Base-by-base conservation (phyloP, 1,140 invertebrate species). In the Drosophila tristis region DNA sequence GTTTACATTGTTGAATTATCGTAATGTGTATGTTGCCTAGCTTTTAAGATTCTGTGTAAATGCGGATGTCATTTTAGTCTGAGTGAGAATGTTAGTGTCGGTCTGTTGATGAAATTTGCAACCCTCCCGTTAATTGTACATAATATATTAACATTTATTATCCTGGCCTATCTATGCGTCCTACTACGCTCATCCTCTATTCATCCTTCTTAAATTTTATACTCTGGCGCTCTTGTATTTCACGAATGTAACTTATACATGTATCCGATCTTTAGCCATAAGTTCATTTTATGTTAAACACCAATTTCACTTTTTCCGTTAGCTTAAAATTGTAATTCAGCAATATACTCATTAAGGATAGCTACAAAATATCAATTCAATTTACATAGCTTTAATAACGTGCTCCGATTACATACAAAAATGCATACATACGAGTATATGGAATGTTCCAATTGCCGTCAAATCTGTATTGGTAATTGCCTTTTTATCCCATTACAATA, bases 1-100 rank as follows among this genome's bases (percentile, higher is more conserved):
- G 76, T 75, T 70, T 57, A 78, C 81, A 82, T 68, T 81, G 74
- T 80, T 76, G 45, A 68, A 73, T 72, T 85, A 85, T 60, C 73
- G 35, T 80, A 73, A 77, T 64, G 59, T 85, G 78, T 80, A 78
- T 84, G 79, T 82, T 82, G 79, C 84, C 71, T 82, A 82, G 80
- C 71, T 82, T 82, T 53, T 82, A 82, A 82, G 70, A 64, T 55
- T 35, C 35, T 47, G 44, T 81, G 70, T 87, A 78, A 71, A 82
- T 87, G 78, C 66, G 63, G 64, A 59, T 86, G 62, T 87, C 84
- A 73, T 78, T 73, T 81, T 56, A 76, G 59, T 74, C 62, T 58
- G 74, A 75, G 60, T 60, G 58, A 63, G 49, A 64, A 61, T 54
- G n/a, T 23, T 29, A 49, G 31, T 55, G 23, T 47, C 64, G 49